A percentile compares a stretch with the other conserved stretches of the same genome.
Conservation (phyloP, 2,113 vertebrate species). For the Hydrochoerus hydrochaeris region DNA sequence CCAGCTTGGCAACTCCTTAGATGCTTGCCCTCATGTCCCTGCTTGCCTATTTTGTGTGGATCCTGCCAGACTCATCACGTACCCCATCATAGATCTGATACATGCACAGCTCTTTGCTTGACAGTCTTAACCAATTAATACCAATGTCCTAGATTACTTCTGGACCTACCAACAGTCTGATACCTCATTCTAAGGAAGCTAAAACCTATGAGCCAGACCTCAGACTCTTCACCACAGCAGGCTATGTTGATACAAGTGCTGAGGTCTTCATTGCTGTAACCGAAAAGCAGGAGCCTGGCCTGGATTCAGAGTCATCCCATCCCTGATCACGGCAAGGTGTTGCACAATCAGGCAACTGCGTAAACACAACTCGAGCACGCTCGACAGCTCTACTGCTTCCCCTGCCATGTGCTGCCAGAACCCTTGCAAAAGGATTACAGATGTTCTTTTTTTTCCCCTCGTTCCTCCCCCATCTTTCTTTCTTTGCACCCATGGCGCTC, state of each 20-base stretch:
- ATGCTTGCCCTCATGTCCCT: accelerated
- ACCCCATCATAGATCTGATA: accelerated
- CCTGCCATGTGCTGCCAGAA: neutral
- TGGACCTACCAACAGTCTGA: neutral
- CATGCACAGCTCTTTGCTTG: neutral
- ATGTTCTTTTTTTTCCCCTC: conserved; percentile 42
- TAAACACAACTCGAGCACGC: neutral
- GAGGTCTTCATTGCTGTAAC: neutral
- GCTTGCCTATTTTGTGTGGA: neutral
- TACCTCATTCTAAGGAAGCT: accelerated
- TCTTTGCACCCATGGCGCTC: conserved; percentile 70
- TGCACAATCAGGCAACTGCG: neutral
- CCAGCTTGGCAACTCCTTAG: neutral
- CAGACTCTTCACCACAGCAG: neutral
- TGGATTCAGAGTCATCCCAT: neutral
- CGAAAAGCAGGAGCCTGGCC: neutral
- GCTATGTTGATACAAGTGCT: accelerated
- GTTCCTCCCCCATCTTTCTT: conserved; percentile 56
- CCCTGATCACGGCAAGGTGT: accelerated
- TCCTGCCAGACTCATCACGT: accelerated
- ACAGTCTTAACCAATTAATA: accelerated
- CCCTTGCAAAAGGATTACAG: conserved; percentile 68
- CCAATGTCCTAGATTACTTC: neutral
- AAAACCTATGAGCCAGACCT: accelerated
- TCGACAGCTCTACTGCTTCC: neutral